These are phyloP conservation scores for Heliconius hewitsoni DNA, from an alignment of 1,140 invertebrate genomes.

Conservation along the genomic window DNA sequence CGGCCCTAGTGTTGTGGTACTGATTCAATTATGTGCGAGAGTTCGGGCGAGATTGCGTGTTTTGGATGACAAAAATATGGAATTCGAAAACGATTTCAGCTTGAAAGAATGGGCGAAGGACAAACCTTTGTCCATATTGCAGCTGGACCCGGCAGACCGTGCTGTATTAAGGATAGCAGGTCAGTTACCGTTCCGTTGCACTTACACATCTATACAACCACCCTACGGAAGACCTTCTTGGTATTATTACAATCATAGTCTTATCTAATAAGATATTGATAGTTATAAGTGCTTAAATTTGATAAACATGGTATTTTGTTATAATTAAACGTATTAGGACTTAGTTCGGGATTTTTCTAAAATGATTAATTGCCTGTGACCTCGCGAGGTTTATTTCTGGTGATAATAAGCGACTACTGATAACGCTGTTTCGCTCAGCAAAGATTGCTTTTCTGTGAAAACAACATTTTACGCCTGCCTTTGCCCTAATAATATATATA, in stretches of 20 bases:
- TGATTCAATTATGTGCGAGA: conserved; percentile 77
- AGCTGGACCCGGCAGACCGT: conserved; percentile 96
- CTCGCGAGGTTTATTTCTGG: conserved; percentile 37
- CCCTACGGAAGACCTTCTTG: conserved; percentile 25
- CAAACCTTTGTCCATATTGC: conserved; percentile 96
- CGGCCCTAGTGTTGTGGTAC: conserved; percentile 68
- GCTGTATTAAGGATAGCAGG: conserved; percentile 97
- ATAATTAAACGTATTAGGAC: conserved; percentile 17
- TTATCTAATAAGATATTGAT: conserved; percentile 39
- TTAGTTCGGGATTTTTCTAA: conserved; percentile 21
- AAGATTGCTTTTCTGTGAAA: conserved; percentile 11
- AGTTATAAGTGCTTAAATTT: conserved; percentile 8
- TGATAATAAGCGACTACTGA: conserved; percentile 34
- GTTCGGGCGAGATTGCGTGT: conserved; percentile 75
- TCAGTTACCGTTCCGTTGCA: conserved; percentile 76
- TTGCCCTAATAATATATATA: background rate
- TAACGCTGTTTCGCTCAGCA: conserved; percentile 2
- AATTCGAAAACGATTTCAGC: conserved; percentile 91
- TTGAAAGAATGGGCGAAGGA: conserved; percentile 97
- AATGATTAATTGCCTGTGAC: conserved; percentile 36
- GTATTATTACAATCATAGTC: conserved; percentile 33
- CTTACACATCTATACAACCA: conserved; percentile 1
- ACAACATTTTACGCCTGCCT: conserved; percentile 6
- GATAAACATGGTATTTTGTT: conserved; percentile 21
- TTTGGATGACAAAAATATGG: conserved; percentile 84